A percentile compares a stretch with the other conserved stretches of the same genome.
Conservation (phyloP, 2,113 vertebrate species). For the Oreochromis niloticus region DNA sequence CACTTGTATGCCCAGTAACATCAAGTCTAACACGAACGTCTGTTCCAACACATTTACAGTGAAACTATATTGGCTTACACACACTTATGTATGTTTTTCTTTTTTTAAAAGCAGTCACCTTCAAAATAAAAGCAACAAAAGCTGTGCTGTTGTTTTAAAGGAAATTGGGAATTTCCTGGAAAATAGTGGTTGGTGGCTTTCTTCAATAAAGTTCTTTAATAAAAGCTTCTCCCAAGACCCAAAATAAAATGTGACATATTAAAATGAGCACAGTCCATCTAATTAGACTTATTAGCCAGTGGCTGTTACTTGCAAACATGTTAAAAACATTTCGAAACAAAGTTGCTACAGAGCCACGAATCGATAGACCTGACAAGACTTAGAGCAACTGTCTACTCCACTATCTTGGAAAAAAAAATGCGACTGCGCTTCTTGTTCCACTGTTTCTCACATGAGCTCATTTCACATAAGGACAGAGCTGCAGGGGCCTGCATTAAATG, state of each 20-base stretch:
- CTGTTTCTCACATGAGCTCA: constrained; percentile 1
- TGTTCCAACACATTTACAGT: neutral
- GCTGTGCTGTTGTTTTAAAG: neutral
- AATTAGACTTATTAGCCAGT: neutral
- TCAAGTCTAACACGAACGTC: neutral
- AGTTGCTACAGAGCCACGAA: neutral
- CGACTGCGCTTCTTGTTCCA: neutral
- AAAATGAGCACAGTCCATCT: neutral
- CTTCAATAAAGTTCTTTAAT: neutral
- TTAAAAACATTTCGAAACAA: neutral
- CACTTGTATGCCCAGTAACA: neutral
- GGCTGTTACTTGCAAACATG: neutral
- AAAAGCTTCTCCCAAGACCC: neutral
- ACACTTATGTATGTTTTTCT: no score
- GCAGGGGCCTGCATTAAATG: constrained; percentile 9
- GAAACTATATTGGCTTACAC: no score
- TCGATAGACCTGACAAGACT: neutral
- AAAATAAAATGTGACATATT: neutral
- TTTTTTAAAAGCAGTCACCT: no score
- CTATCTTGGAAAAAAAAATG: neutral
- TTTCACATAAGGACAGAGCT: neutral
- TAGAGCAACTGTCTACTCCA: neutral
- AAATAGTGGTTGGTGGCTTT: neutral
- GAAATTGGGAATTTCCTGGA: neutral
- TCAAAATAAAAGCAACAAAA: neutral